Conservation (phyloP, 2,888 invertebrate species). For the Willowsia nigromaculata region DNA sequence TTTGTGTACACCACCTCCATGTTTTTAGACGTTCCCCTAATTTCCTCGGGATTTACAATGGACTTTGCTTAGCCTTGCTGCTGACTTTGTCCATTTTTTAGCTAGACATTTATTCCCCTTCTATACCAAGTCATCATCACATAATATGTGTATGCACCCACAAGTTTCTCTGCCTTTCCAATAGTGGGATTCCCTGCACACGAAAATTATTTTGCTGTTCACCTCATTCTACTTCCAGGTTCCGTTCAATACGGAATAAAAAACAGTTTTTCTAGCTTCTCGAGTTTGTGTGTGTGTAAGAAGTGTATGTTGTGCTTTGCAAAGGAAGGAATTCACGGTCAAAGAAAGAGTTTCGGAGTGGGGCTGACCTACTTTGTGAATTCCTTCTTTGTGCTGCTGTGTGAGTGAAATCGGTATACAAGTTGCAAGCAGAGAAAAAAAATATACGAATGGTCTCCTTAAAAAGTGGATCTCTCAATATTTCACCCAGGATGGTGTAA, state of each 20-base stretch:
- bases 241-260: background rate
- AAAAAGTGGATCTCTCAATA: background rate
- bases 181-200: background rate
- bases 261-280: background rate
- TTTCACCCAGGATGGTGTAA: too few relatives aligned
- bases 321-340: constrained; percentile 37
- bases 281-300: background rate
- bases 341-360: background rate
- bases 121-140: too few relatives aligned
- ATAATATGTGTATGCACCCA: background rate
- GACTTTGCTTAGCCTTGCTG: too few relatives aligned
- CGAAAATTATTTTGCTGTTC: background rate
- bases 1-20: background rate
- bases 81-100: too few relatives aligned
- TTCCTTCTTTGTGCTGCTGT: background rate
- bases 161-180: background rate
- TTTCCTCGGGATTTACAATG: too few relatives aligned
- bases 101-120: too few relatives aligned
- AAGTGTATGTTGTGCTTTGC: background rate
- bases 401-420: background rate
- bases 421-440: background rate
- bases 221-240: constrained; percentile 47
- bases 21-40: too few relatives aligned
- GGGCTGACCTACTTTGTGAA: constrained; percentile 20
- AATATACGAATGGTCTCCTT: background rate